Base-by-base conservation (phyloP, 2,888 invertebrate genomes). In the Tetragonula carbonaria region DNA sequence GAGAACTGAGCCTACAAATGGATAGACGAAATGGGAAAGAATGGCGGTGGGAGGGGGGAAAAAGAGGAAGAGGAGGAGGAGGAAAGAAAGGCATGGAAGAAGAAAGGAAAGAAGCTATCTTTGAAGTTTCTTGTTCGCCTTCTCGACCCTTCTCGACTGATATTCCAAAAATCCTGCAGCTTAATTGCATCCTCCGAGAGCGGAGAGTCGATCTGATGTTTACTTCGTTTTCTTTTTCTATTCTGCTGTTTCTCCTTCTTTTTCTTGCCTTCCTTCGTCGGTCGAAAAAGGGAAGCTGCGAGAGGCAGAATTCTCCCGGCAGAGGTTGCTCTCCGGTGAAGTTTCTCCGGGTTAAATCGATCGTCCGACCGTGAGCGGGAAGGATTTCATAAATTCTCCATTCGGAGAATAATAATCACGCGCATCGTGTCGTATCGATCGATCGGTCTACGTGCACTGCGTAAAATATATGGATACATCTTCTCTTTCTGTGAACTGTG, bases 141-240 rank as follows among this genome's bases (percentile, higher is more conserved):
- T 28, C 23, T n/a, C 59, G 65, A n/a, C 57, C 65, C 59, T 68
- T 62, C 28, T 28, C 45, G 50, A 71, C 14, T 65, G 76, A 74
- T 84, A 71, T 85, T 78, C 55, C 50, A 85, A 81, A 84, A 85
- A 85, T 78, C n/a, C 62, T 68, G 14, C 5, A 16, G n/a, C 75
- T 84, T 84, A 85, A 85, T 85, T 80, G 84, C 71, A 45, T 45
- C 73, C 33, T 23, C 11, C 51, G 74, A 63, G 71, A 63, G 68
- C n/a, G 28, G 53, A n/a, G n/a, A n/a, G 5, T 67, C 74, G 57
- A 63, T 16, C 63, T 21, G n/a, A 55, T 45, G 70, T 76, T 75
- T 79, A 28, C 68, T 63, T 63, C 16, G 51, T 65, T 67, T 62
- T 18, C n/a, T 53, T 70, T 13, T 28, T 33, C n/a, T 4, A 4